A percentile compares a stretch with the other conserved stretches of the same genome.
phyloP scores from a whole-genome alignment of 53 echinoderm and acorn worm genomes.

The Luidia sarsii region DNA sequence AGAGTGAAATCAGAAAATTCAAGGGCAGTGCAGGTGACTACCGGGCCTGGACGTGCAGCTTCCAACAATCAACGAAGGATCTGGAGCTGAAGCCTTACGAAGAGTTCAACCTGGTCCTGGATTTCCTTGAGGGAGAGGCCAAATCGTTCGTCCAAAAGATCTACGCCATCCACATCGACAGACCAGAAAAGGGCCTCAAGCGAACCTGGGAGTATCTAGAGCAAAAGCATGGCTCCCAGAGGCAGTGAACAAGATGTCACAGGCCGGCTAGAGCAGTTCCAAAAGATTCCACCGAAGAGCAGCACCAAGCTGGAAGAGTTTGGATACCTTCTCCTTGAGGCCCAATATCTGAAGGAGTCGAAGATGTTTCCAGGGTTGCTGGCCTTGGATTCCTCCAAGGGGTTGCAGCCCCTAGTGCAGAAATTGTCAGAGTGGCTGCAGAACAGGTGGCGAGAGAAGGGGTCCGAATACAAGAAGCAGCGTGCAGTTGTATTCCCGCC shows the following conservation, averaged over 20 bases:
- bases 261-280: conserved; percentile 49
- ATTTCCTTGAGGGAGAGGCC: conserved; percentile 55
- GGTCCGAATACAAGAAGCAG: conserved; percentile 57
- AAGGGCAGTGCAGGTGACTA: too few species aligned
- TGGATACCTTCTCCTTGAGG: conserved; percentile 65
- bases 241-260: conserved; percentile 59
- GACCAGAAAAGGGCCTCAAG: conserved; percentile 51
- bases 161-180: conserved; percentile 63
- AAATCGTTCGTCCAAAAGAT: conserved; percentile 46
- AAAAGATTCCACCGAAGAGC: conserved; percentile 39
- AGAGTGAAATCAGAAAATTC: too few species aligned
- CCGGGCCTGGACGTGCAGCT: conserved; percentile 60
- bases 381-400: conserved; percentile 58
- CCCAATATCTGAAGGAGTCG: conserved; percentile 56
- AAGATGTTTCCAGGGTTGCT: conserved; percentile 47
- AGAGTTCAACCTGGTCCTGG: conserved; percentile 62
- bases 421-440: conserved; percentile 59
- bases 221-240: conserved; percentile 61
- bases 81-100: conserved; percentile 56
- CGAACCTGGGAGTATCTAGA: conserved; percentile 61
- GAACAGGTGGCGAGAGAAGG: conserved; percentile 55
- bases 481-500: conserved; percentile 38
- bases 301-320: conserved; percentile 58
- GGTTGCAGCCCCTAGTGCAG: conserved; percentile 58
- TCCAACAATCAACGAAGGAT: conserved; percentile 58